These are phyloP conservation scores for Scotopteryx bipunctaria DNA, from an alignment of 2,888 invertebrate species.

Conservation along the genomic window DNA sequence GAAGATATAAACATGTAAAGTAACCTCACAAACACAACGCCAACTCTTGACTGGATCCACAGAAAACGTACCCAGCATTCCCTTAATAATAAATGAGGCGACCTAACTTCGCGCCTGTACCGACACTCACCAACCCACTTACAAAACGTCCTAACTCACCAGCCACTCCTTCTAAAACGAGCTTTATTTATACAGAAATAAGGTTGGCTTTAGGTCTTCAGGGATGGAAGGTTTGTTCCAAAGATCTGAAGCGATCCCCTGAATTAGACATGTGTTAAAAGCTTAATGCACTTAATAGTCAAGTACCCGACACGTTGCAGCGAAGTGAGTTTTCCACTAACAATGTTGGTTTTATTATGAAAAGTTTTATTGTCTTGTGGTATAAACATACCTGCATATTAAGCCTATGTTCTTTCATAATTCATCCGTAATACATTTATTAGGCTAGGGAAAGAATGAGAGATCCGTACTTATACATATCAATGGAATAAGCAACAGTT, in stretches of 20 bases:
- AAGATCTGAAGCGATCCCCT: conserved; percentile 52
- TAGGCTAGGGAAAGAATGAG: too few species aligned
- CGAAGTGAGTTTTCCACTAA: conserved; percentile 48
- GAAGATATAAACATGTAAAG: conserved; percentile 37
- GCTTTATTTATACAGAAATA: conserved; percentile 35
- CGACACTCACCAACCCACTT: conserved; percentile 67
- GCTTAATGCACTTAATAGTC: conserved; percentile 76
- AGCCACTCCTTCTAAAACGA: conserved; percentile 37
- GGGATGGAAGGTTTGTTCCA: conserved; percentile 27
- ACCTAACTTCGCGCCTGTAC: conserved; percentile 74
- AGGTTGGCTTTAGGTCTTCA: conserved; percentile 31
- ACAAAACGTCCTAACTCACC: conserved; percentile 55
- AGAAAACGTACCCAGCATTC: conserved; percentile 59
- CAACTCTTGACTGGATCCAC: conserved; percentile 38
- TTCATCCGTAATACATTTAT: too few species aligned
- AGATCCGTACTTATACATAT: too few species aligned
- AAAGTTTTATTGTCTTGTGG: conserved; percentile 12
- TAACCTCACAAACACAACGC: conserved; percentile 35
- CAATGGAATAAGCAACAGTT: too few species aligned
- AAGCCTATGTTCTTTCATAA: too few species aligned
- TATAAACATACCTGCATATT: too few species aligned
- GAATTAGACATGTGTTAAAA: conserved; percentile 81
- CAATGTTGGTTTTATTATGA: conserved; percentile 38
- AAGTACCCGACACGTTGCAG: conserved; percentile 52
- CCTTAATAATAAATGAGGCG: conserved; percentile 81